A percentile compares a stretch with the other conserved stretches of the same genome.
Conservation (phyloP, 2,113 vertebrate genomes). For the Ammodytes dubius region DNA sequence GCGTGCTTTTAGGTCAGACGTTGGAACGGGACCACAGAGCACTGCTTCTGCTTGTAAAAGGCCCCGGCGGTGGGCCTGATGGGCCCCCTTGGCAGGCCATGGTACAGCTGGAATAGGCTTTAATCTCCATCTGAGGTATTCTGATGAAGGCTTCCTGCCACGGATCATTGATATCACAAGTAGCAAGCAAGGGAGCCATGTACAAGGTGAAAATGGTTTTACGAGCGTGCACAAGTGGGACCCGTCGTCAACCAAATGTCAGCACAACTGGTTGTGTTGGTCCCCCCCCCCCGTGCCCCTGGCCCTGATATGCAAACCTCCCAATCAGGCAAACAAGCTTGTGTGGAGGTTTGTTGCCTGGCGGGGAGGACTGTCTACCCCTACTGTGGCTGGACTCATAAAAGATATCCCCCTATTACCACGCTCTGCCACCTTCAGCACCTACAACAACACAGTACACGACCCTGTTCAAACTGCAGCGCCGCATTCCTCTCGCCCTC, state of each 20-base stretch:
- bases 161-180: conserved; percentile 53
- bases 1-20: conserved; percentile 47
- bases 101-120: conserved; percentile 57
- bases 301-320: neutral
- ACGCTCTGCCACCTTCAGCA: conserved; percentile 82
- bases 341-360: conserved; percentile 26
- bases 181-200: conserved; percentile 55
- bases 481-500: conserved; percentile 71
- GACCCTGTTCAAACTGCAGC: conserved; percentile 57
- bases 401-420: conserved; percentile 77
- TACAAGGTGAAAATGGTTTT: conserved; percentile 63
- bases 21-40: conserved; percentile 39
- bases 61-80: conserved; percentile 37
- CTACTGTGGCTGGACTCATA: conserved; percentile 73
- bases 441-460: conserved; percentile 80
- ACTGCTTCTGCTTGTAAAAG: conserved; percentile 59
- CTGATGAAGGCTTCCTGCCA: conserved; percentile 50
- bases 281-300: neutral
- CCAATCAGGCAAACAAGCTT: conserved; percentile 23
- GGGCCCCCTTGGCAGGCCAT: conserved; percentile 44
- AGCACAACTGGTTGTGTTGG: conserved; percentile 14
- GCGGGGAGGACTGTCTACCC: conserved; percentile 44
- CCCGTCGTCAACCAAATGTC: conserved; percentile 41
- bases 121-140: conserved; percentile 49
- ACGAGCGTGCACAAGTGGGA: conserved; percentile 38